A percentile compares a stretch with the other conserved stretches of the same genome.
phyloP scores from a whole-genome alignment of 1,140 invertebrate species.

The Bombus cullumanus region DNA sequence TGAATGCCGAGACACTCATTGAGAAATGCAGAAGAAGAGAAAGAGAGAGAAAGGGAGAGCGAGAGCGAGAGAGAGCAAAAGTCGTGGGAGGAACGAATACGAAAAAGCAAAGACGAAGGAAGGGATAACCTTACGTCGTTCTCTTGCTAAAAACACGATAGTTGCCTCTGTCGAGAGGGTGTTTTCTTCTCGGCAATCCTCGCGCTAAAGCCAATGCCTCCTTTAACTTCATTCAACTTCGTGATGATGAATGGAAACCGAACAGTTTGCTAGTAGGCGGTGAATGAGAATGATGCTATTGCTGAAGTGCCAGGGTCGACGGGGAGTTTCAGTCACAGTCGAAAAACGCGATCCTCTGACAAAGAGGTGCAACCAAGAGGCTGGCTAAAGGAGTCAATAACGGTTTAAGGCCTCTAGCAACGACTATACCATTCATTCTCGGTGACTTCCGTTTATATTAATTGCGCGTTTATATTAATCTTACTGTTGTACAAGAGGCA shows the following conservation, averaged over 20 bases:
- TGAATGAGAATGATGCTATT: constrained; percentile 36
- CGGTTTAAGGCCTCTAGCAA: too few species aligned
- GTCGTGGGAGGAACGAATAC: background rate
- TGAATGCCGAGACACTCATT: constrained; percentile 49
- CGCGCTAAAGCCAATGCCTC: constrained; percentile 54
- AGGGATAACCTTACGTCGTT: constrained; percentile 24
- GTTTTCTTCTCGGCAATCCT: constrained; percentile 35
- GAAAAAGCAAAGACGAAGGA: background rate
- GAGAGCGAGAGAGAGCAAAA: background rate
- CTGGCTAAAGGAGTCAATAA: background rate
- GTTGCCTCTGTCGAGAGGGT: constrained; percentile 1
- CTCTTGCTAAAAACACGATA: constrained; percentile 25
- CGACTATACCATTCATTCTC: background rate
- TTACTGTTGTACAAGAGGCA: background rate
- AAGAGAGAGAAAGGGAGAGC: background rate
- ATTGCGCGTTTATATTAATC: background rate
- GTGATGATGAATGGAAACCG: constrained; percentile 51
- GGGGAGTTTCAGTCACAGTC: constrained; percentile 12
- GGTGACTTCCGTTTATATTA: background rate
- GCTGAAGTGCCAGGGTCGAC: constrained; percentile 20
- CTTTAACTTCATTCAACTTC: constrained; percentile 55
- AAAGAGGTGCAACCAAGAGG: background rate
- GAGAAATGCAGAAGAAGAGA: constrained; percentile 23
- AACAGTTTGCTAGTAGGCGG: constrained; percentile 48
- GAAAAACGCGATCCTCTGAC: constrained; percentile 28